These are phyloP conservation scores for Eupsilia transversa DNA, from an alignment of 2,888 invertebrate genomes.

Conservation along the genomic window DNA sequence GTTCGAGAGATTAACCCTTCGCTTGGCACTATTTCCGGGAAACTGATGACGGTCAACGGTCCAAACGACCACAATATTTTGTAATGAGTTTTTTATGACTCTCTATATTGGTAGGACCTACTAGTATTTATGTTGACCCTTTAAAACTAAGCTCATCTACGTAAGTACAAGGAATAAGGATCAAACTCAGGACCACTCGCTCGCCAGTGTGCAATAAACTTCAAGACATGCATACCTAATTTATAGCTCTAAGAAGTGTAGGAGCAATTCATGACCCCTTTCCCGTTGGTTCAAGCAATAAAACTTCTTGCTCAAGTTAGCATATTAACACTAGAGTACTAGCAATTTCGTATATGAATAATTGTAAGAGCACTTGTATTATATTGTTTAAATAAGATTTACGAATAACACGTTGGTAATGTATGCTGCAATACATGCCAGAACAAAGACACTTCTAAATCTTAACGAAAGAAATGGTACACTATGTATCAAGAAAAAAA, in stretches of 20 bases:
- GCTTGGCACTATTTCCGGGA: not conserved
- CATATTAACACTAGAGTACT: not conserved
- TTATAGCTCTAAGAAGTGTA: not conserved
- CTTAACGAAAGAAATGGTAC: not conserved
- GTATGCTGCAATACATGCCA: too few relatives aligned
- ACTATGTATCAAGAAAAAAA: not conserved
- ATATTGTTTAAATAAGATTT: not conserved
- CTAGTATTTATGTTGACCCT: not conserved
- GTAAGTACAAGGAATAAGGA: not conserved
- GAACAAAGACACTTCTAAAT: not conserved
- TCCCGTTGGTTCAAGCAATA: not conserved
- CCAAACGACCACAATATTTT: not conserved
- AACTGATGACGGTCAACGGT: not conserved
- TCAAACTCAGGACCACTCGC: not conserved
- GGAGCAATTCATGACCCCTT: not conserved
- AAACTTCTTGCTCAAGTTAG: slow-evolving; percentile 2
- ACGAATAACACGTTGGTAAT: not conserved
- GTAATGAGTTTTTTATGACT: not conserved
- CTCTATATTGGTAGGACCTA: not conserved
- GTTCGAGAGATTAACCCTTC: slow-evolving; percentile 26
- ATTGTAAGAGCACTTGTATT: not conserved
- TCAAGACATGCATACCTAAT: slow-evolving; percentile 2
- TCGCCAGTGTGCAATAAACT: not conserved
- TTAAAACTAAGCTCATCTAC: not conserved
- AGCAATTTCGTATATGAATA: not conserved